Percentiles rank a stretch among this genome's conserved stretches.
These are phyloP conservation scores for Cheumatopsyche charites DNA, from an alignment of 1,140 invertebrate species.

Conservation along the genomic window DNA sequence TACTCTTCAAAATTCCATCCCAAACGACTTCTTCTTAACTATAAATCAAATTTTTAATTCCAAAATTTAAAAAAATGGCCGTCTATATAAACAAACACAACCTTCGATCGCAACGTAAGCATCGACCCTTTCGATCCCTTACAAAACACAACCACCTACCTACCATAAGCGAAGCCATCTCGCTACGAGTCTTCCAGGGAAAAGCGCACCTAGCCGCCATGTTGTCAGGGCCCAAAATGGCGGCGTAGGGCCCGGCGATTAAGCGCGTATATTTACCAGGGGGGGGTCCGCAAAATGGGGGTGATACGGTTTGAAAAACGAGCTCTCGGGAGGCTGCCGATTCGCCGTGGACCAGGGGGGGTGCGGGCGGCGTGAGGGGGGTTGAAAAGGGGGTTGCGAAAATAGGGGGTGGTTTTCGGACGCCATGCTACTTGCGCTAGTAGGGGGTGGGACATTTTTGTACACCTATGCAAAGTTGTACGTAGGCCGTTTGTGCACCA, in stretches of 20 bases:
- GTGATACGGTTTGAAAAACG: conserved; percentile 48
- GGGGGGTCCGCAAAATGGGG: conserved; percentile 20
- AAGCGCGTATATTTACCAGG: conserved; percentile 46
- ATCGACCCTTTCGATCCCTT: too few species aligned
- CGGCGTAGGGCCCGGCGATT: conserved; percentile 40
- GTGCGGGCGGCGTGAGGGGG: conserved; percentile 24
- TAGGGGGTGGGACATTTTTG: conserved; percentile 41
- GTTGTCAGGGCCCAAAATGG: conserved; percentile 35
- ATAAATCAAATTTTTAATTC: too few species aligned
- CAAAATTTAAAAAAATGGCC: too few species aligned
- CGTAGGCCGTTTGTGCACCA: conserved; percentile 38
- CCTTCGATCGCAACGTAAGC: too few species aligned
- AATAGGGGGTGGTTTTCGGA: neutral
- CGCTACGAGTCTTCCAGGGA: too few species aligned
- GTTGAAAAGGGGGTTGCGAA: neutral
- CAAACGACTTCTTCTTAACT: too few species aligned
- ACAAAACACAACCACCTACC: conserved; percentile 30
- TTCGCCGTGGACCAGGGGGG: conserved; percentile 13
- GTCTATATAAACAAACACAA: too few species aligned
- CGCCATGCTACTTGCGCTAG: neutral
- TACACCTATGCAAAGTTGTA: conserved; percentile 48
- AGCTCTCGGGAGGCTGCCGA: conserved; percentile 32
- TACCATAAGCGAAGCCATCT: conserved; percentile 6
- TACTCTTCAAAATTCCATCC: too few species aligned
- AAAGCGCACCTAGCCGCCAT: neutral